phyloP scores from a whole-genome alignment of 2,888 invertebrate species.

The Anthrax anthrax region DNA sequence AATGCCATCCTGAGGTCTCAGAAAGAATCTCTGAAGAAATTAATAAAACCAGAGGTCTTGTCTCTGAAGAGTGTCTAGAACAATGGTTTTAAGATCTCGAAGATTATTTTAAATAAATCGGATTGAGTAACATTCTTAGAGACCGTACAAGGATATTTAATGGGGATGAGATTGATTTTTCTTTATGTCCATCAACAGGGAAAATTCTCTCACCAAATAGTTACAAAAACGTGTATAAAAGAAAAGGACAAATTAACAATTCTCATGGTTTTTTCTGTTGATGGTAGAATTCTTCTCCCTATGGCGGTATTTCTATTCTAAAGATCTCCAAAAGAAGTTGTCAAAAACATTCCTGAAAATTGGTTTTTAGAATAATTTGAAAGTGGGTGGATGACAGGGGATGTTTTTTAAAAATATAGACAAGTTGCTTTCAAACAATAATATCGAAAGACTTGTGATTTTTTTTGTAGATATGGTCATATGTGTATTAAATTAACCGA shows the following conservation, averaged over 20 bases:
- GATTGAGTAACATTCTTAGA: background rate
- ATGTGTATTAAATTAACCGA: constrained; percentile 7
- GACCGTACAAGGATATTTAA: background rate
- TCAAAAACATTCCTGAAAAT: background rate
- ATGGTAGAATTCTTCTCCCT: constrained; percentile 5
- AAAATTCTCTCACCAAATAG: background rate
- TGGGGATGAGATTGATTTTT: background rate
- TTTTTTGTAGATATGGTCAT: constrained; percentile 8
- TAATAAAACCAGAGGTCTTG: background rate
- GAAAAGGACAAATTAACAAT: constrained; percentile 5
- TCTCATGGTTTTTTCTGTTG: constrained; percentile 6
- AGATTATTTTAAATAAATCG: background rate
- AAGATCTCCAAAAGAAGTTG: background rate
- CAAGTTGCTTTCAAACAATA: too few species aligned
- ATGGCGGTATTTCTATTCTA: constrained; percentile 9
- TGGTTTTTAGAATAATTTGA: constrained; percentile 3
- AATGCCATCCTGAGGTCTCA: background rate
- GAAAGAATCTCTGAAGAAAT: background rate
- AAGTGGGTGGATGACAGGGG: constrained; percentile 8
- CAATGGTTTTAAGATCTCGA: background rate
- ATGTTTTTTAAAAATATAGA: constrained; percentile 9
- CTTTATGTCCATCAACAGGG: background rate
- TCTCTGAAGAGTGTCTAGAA: background rate
- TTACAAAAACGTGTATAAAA: background rate
- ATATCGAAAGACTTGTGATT: constrained; percentile 4